Conservation (phyloP, 2,797 vertebrate species). For the Aplochiton taeniatus region DNA sequence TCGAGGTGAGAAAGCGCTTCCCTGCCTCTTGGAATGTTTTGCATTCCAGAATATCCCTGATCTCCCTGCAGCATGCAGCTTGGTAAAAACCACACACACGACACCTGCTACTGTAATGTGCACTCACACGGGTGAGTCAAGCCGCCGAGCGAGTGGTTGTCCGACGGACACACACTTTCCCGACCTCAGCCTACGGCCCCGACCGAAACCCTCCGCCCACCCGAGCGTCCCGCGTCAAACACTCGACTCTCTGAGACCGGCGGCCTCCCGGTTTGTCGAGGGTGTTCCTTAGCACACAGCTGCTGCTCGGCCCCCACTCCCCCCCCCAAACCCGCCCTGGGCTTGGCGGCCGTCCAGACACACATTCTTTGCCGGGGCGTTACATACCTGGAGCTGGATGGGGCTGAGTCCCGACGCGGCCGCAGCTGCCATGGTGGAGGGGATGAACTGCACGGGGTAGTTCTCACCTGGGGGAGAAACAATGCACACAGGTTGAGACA, state of each 20-base stretch:
- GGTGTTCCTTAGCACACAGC: conserved; percentile 95
- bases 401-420: conserved; percentile 98
- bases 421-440: conserved; percentile 98
- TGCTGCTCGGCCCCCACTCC: conserved; percentile 61
- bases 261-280: conserved; percentile 87
- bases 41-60: too few species aligned
- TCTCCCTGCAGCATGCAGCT: too few species aligned
- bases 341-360: conserved; percentile 83
- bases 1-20: too few species aligned
- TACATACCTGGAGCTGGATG: conserved; percentile 98
- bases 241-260: conserved; percentile 50
- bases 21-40: too few species aligned
- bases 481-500: conserved; percentile 98
- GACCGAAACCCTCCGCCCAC: too few species aligned
- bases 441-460: conserved; percentile 99
- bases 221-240: too few species aligned
- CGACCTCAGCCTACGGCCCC: too few species aligned
- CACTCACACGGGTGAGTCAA: too few species aligned
- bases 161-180: too few species aligned
- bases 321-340: conserved; percentile 84
- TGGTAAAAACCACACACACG: too few species aligned
- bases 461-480: conserved; percentile 93
- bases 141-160: too few species aligned
- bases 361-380: conserved; percentile 85
- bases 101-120: too few species aligned